phyloP scores from a whole-genome alignment of 2,888 invertebrate genomes.

The Cephus runcator region DNA sequence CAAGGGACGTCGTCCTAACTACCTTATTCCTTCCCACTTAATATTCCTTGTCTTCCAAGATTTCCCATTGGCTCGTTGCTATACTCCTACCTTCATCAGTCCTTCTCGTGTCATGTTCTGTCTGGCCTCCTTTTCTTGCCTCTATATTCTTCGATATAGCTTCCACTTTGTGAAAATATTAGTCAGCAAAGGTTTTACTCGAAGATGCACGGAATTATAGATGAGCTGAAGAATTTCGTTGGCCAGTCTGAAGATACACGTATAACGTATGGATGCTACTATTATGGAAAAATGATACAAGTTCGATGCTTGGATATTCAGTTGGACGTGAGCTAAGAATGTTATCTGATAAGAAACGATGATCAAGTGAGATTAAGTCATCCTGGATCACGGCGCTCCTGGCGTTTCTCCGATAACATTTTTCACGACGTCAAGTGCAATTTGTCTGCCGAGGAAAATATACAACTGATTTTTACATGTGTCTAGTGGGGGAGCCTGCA shows the following conservation, averaged over 20 bases:
- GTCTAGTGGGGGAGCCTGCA: background rate
- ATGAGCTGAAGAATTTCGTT: background rate
- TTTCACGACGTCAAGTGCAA: background rate
- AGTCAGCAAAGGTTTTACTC: background rate
- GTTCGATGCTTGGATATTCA: background rate
- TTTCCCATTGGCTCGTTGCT: background rate
- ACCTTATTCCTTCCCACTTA: slow-evolving; percentile 19
- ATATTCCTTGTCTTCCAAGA: slow-evolving; percentile 17
- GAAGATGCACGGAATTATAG: background rate
- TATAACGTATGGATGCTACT: background rate
- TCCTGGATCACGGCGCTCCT: background rate
- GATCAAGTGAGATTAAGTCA: background rate
- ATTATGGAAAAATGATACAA: background rate
- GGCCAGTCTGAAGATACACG: background rate
- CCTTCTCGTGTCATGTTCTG: too few species aligned
- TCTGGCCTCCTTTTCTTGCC: background rate
- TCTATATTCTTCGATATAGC: background rate
- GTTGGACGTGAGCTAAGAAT: background rate
- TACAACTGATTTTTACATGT: background rate
- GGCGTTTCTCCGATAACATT: background rate
- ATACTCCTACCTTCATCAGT: background rate
- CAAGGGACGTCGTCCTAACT: slow-evolving; percentile 18
- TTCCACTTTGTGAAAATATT: background rate
- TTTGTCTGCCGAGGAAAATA: background rate
- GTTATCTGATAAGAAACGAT: background rate